phyloP scores from a whole-genome alignment of 2,113 vertebrate species.

The Eurystomus gularis region DNA sequence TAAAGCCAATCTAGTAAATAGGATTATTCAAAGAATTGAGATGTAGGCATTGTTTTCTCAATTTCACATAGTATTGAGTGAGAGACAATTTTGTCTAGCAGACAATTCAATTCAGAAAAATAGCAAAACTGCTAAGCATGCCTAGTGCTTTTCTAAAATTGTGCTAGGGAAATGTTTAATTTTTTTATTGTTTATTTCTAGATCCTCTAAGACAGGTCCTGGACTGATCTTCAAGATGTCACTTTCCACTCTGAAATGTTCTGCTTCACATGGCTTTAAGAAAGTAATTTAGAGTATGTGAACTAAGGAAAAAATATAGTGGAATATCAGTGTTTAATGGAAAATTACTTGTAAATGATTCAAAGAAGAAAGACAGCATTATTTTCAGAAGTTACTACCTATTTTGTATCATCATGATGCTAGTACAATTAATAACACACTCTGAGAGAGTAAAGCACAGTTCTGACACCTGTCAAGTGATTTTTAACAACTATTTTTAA shows the following conservation, averaged over 20 bases:
- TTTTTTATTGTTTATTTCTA: not conserved
- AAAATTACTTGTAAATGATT: not conserved
- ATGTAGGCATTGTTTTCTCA: not conserved
- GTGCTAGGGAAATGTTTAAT: accelerated
- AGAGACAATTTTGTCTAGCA: too few species aligned
- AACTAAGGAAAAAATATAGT: not conserved
- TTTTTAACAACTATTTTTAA: not conserved
- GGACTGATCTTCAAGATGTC: not conserved
- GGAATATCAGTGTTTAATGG: not conserved
- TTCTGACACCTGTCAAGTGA: not conserved
- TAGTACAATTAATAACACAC: not conserved
- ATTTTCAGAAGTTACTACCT: not conserved
- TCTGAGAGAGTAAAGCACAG: not conserved
- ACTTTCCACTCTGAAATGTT: not conserved
- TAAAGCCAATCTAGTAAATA: not conserved
- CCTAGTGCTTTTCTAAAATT: not conserved
- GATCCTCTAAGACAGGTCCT: not conserved
- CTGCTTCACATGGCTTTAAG: not conserved
- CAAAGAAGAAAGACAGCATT: not conserved
- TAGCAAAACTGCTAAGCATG: not conserved
- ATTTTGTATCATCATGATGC: not conserved
- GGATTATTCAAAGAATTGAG: not conserved
- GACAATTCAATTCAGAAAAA: too few species aligned
- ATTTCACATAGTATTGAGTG: not conserved
- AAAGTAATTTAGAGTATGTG: not conserved